Percentiles rank a stretch among this genome's conserved stretches.
phyloP scores from a whole-genome alignment of 1,140 invertebrate species.

The Drosophila triauraria region DNA sequence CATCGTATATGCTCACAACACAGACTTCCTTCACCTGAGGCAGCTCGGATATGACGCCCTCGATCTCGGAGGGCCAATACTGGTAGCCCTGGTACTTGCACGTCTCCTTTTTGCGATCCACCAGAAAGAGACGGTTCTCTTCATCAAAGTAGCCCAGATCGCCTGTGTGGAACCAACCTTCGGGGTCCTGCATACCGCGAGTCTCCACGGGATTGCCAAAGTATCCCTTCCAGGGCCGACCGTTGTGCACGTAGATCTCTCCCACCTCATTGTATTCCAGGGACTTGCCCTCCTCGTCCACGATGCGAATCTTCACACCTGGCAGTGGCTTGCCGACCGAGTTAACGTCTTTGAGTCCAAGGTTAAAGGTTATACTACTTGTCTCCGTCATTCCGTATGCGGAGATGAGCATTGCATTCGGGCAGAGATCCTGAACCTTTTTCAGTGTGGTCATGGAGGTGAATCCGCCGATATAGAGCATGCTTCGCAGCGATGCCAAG shows the following conservation, averaged over 20 bases:
- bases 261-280: constrained; percentile 4
- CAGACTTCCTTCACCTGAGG: not conserved
- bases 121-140: not conserved
- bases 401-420: not conserved
- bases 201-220: constrained; percentile 3
- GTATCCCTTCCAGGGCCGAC: constrained; percentile 1
- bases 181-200: not conserved
- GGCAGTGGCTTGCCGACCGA: constrained; percentile 1
- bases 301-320: constrained; percentile 2
- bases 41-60: constrained; percentile 1
- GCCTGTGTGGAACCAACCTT: constrained; percentile 7
- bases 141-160: constrained; percentile 2
- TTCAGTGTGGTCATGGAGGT: constrained; percentile 1
- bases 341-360: not conserved
- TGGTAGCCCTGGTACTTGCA: not conserved
- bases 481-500: not conserved
- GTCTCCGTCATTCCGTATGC: constrained; percentile 8
- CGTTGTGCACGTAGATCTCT: not conserved
- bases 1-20: constrained; percentile 1
- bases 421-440: constrained; percentile 1
- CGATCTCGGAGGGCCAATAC: constrained; percentile 3
- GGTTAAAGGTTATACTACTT: not conserved
- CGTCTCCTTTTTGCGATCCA: not conserved
- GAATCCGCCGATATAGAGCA: constrained; percentile 4
- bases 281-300: constrained; percentile 2